A percentile compares a stretch with the other conserved stretches of the same genome.
Conservation (phyloP, 1,140 invertebrate species). For the Nomia melanderi region DNA sequence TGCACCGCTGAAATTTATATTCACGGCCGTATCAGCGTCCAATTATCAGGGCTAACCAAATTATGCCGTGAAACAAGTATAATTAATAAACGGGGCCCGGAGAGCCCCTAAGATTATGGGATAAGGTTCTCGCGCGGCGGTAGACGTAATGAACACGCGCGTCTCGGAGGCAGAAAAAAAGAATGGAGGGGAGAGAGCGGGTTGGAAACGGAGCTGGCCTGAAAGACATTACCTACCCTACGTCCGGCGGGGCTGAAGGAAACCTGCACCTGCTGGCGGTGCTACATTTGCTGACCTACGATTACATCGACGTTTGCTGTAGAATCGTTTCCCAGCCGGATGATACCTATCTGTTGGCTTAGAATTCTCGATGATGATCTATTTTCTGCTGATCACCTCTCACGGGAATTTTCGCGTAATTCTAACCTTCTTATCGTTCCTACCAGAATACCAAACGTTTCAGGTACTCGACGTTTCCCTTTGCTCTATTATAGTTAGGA, state of each 20-base stretch:
- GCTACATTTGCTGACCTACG: constrained; percentile 59
- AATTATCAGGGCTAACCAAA: constrained; percentile 26
- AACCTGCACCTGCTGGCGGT: constrained; percentile 56
- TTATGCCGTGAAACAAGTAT: constrained; percentile 44
- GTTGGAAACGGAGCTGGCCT: constrained; percentile 26
- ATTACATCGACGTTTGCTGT: constrained; percentile 55
- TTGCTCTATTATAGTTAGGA: no score
- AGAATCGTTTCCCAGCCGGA: constrained; percentile 55
- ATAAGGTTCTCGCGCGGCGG: constrained; percentile 29
- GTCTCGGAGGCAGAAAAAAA: neutral
- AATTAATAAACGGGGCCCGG: constrained; percentile 48
- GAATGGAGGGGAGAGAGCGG: neutral
- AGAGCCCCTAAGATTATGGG: neutral
- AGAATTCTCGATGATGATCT: constrained; percentile 18
- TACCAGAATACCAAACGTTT: neutral
- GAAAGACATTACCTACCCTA: constrained; percentile 66
- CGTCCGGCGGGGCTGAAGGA: constrained; percentile 51
- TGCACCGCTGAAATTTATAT: constrained; percentile 13
- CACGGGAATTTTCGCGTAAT: constrained; percentile 30
- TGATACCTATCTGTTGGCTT: constrained; percentile 50
- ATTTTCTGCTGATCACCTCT: constrained; percentile 36
- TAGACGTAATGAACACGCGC: constrained; percentile 36
- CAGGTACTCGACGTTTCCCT: no score
- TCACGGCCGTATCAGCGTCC: neutral
- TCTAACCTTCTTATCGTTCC: neutral